A percentile compares a stretch with the other conserved stretches of the same genome.
Evolutionary conservation across 2,113 vertebrate species (phyloP).

Genomic region (Antennarius striatus): DNA sequence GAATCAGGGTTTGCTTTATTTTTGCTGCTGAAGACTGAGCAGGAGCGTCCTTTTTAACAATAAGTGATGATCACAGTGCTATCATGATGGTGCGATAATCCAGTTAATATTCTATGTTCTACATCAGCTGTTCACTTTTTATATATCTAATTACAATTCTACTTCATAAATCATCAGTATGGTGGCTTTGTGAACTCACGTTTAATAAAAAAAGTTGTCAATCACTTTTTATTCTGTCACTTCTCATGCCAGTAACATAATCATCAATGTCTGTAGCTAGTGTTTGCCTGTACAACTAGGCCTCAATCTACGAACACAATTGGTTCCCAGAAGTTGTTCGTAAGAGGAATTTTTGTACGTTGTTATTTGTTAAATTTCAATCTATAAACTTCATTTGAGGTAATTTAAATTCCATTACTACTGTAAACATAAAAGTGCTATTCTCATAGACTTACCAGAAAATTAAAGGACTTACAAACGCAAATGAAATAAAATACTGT

Average conservation of each 20-base stretch:
- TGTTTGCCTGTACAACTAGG: not conserved
- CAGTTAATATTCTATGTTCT: slow-evolving; percentile 22
- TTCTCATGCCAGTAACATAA: not conserved
- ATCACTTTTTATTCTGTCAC: not conserved
- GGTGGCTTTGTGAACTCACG: slow-evolving; percentile 23
- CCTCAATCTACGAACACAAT: not conserved
- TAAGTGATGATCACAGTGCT: slow-evolving; percentile 28
- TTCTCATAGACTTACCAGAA: too few relatives aligned
- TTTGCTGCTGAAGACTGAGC: slow-evolving; percentile 37
- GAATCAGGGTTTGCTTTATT: slow-evolving; percentile 30
- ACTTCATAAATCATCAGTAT: slow-evolving; percentile 10
- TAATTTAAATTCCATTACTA: too few relatives aligned
- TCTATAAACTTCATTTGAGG: too few relatives aligned
- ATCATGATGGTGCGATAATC: not conserved
- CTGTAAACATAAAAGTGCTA: too few relatives aligned
- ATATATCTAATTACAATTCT: slow-evolving; percentile 54
- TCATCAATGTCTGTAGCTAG: not conserved
- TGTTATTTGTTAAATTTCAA: too few relatives aligned
- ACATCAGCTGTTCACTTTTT: slow-evolving; percentile 46
- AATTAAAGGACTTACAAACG: too few relatives aligned
- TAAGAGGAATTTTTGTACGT: too few relatives aligned
- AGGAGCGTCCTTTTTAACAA: slow-evolving; percentile 28
- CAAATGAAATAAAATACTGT: too few relatives aligned
- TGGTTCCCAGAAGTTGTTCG: not conserved
- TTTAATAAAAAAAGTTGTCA: slow-evolving; percentile 24